Evolutionary conservation across 2,888 invertebrate species (phyloP).

Genomic region (Nemapogon koenigi): DNA sequence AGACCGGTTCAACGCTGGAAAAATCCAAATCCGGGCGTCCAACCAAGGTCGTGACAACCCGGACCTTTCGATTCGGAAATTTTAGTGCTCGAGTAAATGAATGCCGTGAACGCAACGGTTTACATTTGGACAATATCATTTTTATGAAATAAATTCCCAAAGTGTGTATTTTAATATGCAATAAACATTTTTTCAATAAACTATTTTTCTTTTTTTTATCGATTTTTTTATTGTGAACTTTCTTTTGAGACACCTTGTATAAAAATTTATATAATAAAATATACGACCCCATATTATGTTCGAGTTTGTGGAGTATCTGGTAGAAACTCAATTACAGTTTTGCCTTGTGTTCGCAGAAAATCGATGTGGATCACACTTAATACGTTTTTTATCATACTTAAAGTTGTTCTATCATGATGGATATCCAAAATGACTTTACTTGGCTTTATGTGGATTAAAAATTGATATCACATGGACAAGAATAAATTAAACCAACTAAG

Average conservation of each 20-base stretch:
- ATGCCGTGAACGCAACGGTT: conserved; percentile 14
- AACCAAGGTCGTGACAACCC: conserved; percentile 13
- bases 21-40: conserved; percentile 16
- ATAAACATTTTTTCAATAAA: conserved; percentile 13
- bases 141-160: neutral
- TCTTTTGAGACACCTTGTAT: neutral
- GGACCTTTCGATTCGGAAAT: conserved; percentile 13
- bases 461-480: too few relatives aligned
- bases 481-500: too few relatives aligned
- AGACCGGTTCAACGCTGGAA: conserved; percentile 16
- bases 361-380: too few relatives aligned
- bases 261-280: neutral
- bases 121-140: conserved; percentile 3
- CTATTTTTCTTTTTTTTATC: conserved; percentile 7
- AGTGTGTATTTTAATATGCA: neutral
- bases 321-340: too few relatives aligned
- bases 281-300: too few relatives aligned
- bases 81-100: conserved; percentile 15
- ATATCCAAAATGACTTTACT: too few relatives aligned
- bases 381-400: too few relatives aligned
- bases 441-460: too few relatives aligned
- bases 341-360: too few relatives aligned
- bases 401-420: too few relatives aligned
- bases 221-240: conserved; percentile 4
- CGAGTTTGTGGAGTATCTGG: too few relatives aligned